Base-by-base conservation (phyloP, 1,140 invertebrate genomes). In the Steinernema khuongi region DNA sequence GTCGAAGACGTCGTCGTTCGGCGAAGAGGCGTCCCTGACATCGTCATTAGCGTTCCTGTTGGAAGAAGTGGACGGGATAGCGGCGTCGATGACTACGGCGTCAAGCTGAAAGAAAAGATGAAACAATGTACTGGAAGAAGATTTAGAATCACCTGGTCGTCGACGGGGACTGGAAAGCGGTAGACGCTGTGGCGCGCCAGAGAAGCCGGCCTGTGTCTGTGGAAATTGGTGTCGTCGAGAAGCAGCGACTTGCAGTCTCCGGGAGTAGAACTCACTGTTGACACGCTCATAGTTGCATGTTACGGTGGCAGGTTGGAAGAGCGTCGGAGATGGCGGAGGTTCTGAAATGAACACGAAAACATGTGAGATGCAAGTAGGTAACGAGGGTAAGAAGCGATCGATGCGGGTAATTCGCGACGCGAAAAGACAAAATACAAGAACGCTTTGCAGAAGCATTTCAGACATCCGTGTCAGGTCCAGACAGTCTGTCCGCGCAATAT, bases 201-300 rank as follows among this genome's bases (percentile, higher is more conserved):
- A 14, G 50, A 26, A 14, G 50, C 4, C 19, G 11, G 50, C 2
- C 36, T 7, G n/a, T 41, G 36, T n/a, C n/a, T n/a, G 36, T 26
- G 50, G 50, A 60, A 60, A 60, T 60, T 60, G 50, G 11, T 60
- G 50, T 60, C 50, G 19, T 60, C 50, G 19, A 60, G 50, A 60
- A n/a, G 50, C 4, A 60, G 50, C 50, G 50, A 60, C 26, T 60
- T 60, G 50, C 50, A 22, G 4, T 60, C 50, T 7, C 11, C 11
- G 11, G 50, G 14, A 14, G 50, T 60, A 26, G 11, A 17, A 26
- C 50, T 60, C 50, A 60, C 50, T 4, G 50, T 60, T 26, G 50
- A 60, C 7, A 60, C 50, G 50, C 50, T 60, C 50, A 60, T 60
- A 14, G 26, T 60, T 60, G 50, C 50, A 60, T 60, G 50, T 60